These are phyloP conservation scores for Urocynchramus pylzowi DNA, from an alignment of 2,113 vertebrate genomes.

Conservation along the genomic window DNA sequence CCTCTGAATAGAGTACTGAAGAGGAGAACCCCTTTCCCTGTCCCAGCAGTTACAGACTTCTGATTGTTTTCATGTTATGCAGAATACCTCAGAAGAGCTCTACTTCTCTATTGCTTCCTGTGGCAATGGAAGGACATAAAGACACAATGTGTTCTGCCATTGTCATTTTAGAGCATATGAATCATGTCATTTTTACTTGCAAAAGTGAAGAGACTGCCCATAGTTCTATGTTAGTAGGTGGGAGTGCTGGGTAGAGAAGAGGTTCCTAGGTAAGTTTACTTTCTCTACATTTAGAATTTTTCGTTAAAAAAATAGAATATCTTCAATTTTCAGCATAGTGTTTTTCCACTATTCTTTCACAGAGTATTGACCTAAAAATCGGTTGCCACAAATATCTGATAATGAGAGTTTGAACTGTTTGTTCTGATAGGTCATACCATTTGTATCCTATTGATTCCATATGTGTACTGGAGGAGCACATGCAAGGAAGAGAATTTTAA, in stretches of 20 bases:
- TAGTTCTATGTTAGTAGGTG: background rate
- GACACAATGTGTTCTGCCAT: background rate
- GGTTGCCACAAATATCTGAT: background rate
- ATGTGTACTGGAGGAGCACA: background rate
- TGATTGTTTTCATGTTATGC: background rate
- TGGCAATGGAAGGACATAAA: background rate
- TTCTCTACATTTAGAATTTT: background rate
- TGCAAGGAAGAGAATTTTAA: background rate
- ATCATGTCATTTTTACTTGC: background rate
- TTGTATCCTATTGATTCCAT: background rate
- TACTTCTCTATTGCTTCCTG: background rate
- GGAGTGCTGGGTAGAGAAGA: background rate
- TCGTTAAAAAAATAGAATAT: background rate
- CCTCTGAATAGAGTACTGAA: background rate
- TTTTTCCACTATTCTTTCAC: background rate
- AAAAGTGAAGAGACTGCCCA: background rate
- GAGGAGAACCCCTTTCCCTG: background rate
- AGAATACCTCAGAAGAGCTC: background rate
- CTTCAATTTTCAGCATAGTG: background rate
- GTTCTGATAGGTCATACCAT: background rate
- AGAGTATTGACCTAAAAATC: background rate
- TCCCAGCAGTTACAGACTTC: background rate
- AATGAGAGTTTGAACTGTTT: slow-evolving; percentile 12
- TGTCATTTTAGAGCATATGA: background rate
- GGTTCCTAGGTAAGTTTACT: background rate